Evolutionary conservation across 2,888 invertebrate genomes (phyloP), one percentile per base, ranked within the genome.

Genomic region (Seira musarum): DNA sequence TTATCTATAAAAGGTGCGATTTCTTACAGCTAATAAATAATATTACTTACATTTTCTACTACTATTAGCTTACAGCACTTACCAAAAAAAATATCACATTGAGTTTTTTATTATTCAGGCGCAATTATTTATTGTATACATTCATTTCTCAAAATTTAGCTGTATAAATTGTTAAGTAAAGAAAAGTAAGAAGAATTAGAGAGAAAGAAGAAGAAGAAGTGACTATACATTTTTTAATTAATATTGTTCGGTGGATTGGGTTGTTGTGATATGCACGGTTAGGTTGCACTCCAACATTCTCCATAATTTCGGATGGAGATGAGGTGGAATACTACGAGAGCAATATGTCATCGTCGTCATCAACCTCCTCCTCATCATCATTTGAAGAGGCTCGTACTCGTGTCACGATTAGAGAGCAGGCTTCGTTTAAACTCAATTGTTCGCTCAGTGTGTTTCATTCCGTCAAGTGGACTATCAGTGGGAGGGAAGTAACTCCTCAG

Each of bases 381-480:
- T 73, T 57, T 30, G 80, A 75, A 49, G 79, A 77, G 63, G 35
- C 69, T 57, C 67, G 61, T 30, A 83, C 80, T 13, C 80, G 76
- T 61, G 83, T 82, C 53, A 76, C 83, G 53, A 80, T 85, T 68
- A 82, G 83, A 64, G 85, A 85, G 61, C 82, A 83, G 25, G 80
- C 82, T 68, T 78, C 82, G 2, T 85, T 82, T 71, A 73, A 70
- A 35, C 78, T 85, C 75, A 83, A 65, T 63, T 85, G 85, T 79
- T 67, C 73, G 40, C 82, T 85, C 25, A 82, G 72, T 72, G 35
- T 25, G 49, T 84, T 68, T 68, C 79, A 85, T 70, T 57, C 67
- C 46, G 64, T 84, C 35, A 85, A 85, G 71, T 85, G 85, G 85
- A 83, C 83, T 40, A 68, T 85, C 49, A 79, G 81, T 70, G 69